Evolutionary conservation across 2,113 vertebrate species (phyloP).

Genomic region (Casuarius casuarius): DNA sequence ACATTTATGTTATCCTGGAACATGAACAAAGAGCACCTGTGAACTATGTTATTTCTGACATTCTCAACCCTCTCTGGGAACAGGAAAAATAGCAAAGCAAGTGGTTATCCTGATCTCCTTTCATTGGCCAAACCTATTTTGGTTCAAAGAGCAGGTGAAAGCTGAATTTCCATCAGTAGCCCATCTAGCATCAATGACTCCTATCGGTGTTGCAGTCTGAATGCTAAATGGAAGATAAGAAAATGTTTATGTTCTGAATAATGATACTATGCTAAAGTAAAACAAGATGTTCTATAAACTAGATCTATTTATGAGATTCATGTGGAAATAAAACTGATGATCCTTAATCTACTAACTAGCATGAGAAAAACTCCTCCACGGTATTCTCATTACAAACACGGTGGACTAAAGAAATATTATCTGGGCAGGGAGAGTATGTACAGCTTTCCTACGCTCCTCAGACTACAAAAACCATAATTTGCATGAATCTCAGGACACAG

Average conservation of each 20-base stretch:
- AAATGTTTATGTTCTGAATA: background rate
- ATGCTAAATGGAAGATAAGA: background rate
- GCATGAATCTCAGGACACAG: background rate
- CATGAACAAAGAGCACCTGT: background rate
- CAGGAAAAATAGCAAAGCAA: background rate
- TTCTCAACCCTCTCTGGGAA: background rate
- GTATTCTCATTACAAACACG: background rate
- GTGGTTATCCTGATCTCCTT: background rate
- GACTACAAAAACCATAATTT: background rate
- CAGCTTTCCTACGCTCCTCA: background rate
- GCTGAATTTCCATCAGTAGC: background rate
- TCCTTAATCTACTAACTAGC: background rate
- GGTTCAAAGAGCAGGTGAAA: background rate
- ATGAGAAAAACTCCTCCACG: background rate
- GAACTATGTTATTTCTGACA: background rate
- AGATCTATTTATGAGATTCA: background rate
- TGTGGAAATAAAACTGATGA: background rate
- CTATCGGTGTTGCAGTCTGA: background rate
- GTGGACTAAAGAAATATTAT: background rate
- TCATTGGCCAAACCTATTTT: background rate
- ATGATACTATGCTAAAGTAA: rapidly evolving
- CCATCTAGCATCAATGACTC: background rate
- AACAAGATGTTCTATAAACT: background rate
- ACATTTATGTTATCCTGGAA: background rate
- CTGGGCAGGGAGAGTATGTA: background rate